Evolutionary conservation across 2,113 vertebrate genomes (phyloP).

Genomic region (Oxyruncus cristatus): DNA sequence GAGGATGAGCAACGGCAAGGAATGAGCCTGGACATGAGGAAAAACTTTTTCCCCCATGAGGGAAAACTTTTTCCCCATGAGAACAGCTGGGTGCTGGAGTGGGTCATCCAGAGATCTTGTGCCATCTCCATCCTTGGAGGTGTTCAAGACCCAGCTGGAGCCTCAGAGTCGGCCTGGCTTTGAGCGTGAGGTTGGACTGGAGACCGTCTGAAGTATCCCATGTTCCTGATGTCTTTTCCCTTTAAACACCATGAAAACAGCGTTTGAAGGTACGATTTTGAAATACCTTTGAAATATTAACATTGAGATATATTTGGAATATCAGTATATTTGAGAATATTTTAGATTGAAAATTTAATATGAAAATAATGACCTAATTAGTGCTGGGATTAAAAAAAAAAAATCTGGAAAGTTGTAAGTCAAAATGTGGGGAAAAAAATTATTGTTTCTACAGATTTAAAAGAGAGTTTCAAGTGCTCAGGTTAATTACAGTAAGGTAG

Average conservation of each 20-base stretch:
- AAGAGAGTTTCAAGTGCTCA: not conserved
- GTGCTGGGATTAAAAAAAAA: not conserved
- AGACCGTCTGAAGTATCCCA: not conserved
- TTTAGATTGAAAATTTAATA: no score
- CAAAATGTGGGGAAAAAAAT: not conserved
- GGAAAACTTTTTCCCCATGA: not conserved
- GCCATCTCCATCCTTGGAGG: rapidly evolving
- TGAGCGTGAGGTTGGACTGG: not conserved
- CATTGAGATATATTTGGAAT: not conserved
- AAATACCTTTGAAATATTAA: not conserved
- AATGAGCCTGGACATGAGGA: not conserved
- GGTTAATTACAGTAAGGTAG: not conserved
- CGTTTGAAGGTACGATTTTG: not conserved
- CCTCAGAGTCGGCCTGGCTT: not conserved
- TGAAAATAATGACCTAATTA: not conserved
- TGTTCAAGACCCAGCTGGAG: not conserved
- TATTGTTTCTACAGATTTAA: not conserved
- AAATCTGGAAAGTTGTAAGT: not conserved
- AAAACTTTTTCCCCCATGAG: not conserved
- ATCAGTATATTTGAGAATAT: not conserved
- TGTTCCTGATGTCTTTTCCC: not conserved
- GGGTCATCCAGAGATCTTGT: not conserved
- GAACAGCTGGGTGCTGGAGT: not conserved
- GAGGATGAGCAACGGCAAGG: not conserved
- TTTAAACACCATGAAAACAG: not conserved